Percentiles rank a stretch among this genome's conserved stretches.
phyloP scores from a whole-genome alignment of 2,888 invertebrate genomes.

The Idaea straminata region DNA sequence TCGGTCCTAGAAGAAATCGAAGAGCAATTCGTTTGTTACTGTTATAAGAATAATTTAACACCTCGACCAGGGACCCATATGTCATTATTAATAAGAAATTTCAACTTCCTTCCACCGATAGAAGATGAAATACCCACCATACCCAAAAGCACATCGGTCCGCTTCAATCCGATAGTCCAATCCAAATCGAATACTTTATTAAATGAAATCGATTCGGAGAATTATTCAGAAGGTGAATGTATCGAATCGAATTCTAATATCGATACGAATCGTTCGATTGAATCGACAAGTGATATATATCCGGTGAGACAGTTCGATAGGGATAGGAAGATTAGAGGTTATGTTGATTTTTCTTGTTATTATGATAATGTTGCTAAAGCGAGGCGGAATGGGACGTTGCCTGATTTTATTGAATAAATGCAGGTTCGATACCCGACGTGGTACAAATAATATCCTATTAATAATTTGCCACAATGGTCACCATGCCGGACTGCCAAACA shows the following conservation, averaged over 20 bases:
- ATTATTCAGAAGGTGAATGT: constrained; percentile 58
- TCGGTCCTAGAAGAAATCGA: constrained; percentile 91
- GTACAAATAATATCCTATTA: too few species aligned
- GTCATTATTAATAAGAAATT: constrained; percentile 91
- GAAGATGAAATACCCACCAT: constrained; percentile 41
- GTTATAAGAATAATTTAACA: constrained; percentile 77
- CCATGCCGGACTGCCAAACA: too few species aligned
- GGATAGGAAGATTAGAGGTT: constrained; percentile 86
- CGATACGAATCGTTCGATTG: constrained; percentile 65
- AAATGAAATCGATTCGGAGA: constrained; percentile 68
- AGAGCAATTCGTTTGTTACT: constrained; percentile 89
- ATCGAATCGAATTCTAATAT: constrained; percentile 51
- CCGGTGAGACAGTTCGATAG: constrained; percentile 73
- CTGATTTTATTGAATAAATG: constrained; percentile 77
- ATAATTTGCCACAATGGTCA: too few species aligned
- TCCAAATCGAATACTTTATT: constrained; percentile 69
- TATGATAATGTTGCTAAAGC: constrained; percentile 86
- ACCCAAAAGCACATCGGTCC: constrained; percentile 76
- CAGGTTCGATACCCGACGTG: too few species aligned
- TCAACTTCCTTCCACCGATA: constrained; percentile 87
- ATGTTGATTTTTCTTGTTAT: constrained; percentile 92
- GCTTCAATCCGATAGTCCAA: constrained; percentile 83
- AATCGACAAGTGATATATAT: constrained; percentile 68
- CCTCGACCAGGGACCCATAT: constrained; percentile 89
- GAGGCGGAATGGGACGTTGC: constrained; percentile 82